Evolutionary conservation across 2,113 vertebrate genomes (phyloP), one percentile per base, ranked within the genome.

Genomic region (Phaetusa simplex): DNA sequence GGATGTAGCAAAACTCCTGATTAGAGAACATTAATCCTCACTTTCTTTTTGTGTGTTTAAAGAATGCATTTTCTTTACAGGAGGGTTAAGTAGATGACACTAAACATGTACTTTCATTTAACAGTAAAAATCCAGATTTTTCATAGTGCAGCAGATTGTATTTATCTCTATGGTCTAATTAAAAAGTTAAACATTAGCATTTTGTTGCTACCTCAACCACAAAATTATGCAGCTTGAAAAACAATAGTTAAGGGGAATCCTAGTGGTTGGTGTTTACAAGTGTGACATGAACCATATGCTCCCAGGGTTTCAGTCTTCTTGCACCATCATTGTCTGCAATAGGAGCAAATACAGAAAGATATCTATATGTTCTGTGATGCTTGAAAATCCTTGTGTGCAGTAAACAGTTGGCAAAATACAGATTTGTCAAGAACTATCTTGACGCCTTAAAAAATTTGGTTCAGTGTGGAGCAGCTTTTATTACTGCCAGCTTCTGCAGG

Each of bases 161-260:
- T 92, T 96, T 87, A 87, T 89, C 29, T 92, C 73, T 73, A 30
- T n/a, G 67, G 50, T 64, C 73, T 94, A 92, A 95, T 94, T 78
- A 93, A 95, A 88, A 95, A 85, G 45, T 84, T 86, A 88, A 96
- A 91, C 66, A 90, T 88, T 71, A 93, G 15, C 52, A 87, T 88
- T 96, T 86, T 95, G 34, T 92, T 93, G 53, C 76, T 93, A 96
- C 62, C 42, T 96, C 82, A 95, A 62, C 62, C 82, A 94, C 45
- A 92, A 84, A 88, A 87, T 85, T 61, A 95, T 71, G 32, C 36
- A 77, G 30, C 53, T 86, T 90, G 79, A 92, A 83, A 95, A 88
- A 78, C 12, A 9, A 61, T 73, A 84, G 61, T 88, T 94, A 88
- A 82, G 50, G 65, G 58, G 45, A 84, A 86, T 93, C 76, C 50